A percentile compares a stretch with the other conserved stretches of the same genome.
phyloP scores from a whole-genome alignment of 2,113 vertebrate species.

The Cyprinus carpio region DNA sequence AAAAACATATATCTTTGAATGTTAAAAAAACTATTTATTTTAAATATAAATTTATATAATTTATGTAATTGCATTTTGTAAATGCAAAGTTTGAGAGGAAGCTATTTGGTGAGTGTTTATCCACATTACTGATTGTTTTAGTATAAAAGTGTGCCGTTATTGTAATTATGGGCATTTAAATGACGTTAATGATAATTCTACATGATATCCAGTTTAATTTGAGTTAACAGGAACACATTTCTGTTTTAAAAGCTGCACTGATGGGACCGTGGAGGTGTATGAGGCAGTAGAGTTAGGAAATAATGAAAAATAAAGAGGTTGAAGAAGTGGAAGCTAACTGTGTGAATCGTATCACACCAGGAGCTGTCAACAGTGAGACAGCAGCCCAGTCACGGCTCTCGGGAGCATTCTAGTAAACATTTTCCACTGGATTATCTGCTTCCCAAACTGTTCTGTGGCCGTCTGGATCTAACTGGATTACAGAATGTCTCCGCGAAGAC shows the following conservation, averaged over 20 bases:
- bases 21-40: too few relatives aligned
- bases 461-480: conserved; percentile 60
- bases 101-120: neutral
- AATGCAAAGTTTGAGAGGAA: neutral
- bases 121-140: neutral
- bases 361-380: conserved; percentile 35
- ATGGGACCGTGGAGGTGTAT: neutral
- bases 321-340: conserved; percentile 7
- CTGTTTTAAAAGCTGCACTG: neutral
- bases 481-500: conserved; percentile 30
- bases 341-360: conserved; percentile 45
- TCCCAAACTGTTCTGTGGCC: conserved; percentile 50
- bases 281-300: neutral
- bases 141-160: neutral
- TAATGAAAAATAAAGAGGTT: conserved; percentile 27
- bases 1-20: too few relatives aligned
- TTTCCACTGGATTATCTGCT: conserved; percentile 56
- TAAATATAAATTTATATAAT: too few relatives aligned
- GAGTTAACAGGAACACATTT: neutral
- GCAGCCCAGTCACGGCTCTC: neutral
- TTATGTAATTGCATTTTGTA: too few relatives aligned
- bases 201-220: neutral
- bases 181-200: neutral
- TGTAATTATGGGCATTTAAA: neutral
- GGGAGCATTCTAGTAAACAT: conserved; percentile 48